These are phyloP conservation scores for Poecilia wingei DNA, from an alignment of 2,797 vertebrate genomes.

Conservation along the genomic window DNA sequence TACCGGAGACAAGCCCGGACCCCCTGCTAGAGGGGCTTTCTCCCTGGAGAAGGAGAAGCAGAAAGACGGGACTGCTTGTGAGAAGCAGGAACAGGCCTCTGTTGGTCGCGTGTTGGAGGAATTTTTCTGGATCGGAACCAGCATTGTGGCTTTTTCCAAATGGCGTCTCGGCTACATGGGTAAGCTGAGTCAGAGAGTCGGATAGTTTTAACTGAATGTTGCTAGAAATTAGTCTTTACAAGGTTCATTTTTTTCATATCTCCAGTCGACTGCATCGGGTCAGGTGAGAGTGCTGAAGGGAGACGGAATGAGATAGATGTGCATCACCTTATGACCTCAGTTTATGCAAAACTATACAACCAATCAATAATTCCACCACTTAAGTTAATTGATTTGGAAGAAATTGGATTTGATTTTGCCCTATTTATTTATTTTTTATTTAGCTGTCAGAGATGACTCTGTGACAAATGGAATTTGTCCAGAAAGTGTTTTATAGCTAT, in stretches of 20 bases:
- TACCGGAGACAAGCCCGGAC: constrained; percentile 61
- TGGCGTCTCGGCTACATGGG: constrained; percentile 88
- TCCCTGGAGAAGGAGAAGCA: constrained; percentile 18
- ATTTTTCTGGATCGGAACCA: constrained; percentile 87
- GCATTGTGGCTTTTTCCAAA: constrained; percentile 78
- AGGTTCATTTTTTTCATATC: neutral
- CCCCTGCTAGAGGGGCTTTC: constrained; percentile 59
- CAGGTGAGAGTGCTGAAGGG: neutral
- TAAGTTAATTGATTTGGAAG: neutral
- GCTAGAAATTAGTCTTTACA: neutral
- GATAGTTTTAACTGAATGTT: neutral
- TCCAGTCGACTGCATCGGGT: neutral
- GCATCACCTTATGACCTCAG: neutral
- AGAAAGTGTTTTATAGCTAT: neutral
- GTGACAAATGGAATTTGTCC: neutral
- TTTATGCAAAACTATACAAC: neutral
- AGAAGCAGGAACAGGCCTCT: constrained; percentile 66
- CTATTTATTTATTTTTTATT: neutral
- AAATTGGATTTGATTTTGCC: neutral
- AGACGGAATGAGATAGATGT: neutral
- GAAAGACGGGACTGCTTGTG: constrained; percentile 25
- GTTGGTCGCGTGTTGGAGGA: constrained; percentile 80
- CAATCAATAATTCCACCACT: neutral
- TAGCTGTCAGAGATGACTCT: neutral
- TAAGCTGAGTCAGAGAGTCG: constrained; percentile 73